Evolutionary conservation across 2,888 invertebrate species (phyloP).

Genomic region (Dascillus cervinus): DNA sequence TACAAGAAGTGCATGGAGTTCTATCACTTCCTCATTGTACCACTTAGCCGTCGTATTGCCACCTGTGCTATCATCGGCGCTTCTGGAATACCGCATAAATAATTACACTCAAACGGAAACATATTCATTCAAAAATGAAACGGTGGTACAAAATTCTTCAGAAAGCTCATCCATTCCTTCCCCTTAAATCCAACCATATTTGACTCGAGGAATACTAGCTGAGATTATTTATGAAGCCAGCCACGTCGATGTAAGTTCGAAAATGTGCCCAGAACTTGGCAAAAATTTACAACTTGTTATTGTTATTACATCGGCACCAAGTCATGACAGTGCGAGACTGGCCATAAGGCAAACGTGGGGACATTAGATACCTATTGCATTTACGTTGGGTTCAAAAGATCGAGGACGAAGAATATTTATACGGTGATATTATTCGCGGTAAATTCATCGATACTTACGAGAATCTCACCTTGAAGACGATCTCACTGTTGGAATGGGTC

Average conservation of each 20-base stretch:
- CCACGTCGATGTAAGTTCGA: constrained; percentile 56
- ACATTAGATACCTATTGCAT: constrained; percentile 61
- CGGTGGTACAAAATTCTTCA: too few relatives aligned
- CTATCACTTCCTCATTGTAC: too few relatives aligned
- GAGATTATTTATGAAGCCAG: constrained; percentile 63
- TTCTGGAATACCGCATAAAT: too few relatives aligned
- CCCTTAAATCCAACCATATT: too few relatives aligned
- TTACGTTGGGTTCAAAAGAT: constrained; percentile 57
- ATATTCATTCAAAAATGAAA: too few relatives aligned
- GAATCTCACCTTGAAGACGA: constrained; percentile 75
- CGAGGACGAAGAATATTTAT: constrained; percentile 60
- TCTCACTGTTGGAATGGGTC: constrained; percentile 76
- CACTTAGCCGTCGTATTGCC: too few relatives aligned
- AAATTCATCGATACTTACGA: constrained; percentile 71
- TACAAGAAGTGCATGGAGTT: too few relatives aligned
- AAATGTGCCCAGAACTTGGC: constrained; percentile 61
- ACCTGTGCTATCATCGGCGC: too few relatives aligned
- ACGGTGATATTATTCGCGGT: constrained; percentile 70
- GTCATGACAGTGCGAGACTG: constrained; percentile 61
- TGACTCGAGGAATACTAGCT: constrained; percentile 40
- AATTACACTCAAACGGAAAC: too few relatives aligned
- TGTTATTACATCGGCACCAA: constrained; percentile 67
- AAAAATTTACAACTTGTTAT: constrained; percentile 54
- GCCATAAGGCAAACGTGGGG: constrained; percentile 80
- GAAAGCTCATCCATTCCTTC: too few relatives aligned